These are phyloP conservation scores for Aphelenchoides avenae DNA, from an alignment of 1,140 invertebrate genomes.

Conservation along the genomic window DNA sequence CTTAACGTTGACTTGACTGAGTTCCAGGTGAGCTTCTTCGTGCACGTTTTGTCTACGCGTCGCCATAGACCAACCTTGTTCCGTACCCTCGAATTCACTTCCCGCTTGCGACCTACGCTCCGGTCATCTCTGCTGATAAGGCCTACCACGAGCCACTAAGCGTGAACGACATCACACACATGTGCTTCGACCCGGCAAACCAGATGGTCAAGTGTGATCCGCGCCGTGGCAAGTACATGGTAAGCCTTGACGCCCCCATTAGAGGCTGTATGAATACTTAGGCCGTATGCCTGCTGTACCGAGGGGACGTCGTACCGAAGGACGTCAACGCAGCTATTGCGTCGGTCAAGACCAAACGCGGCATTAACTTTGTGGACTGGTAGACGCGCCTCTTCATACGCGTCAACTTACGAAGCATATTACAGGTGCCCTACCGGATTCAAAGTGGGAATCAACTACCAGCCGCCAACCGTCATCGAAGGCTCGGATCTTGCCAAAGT, in stretches of 20 bases:
- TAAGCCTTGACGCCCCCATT: conserved; percentile 62
- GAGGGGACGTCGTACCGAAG: conserved; percentile 74
- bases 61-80: conserved; percentile 62
- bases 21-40: conserved; percentile 67
- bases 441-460: conserved; percentile 58
- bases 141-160: conserved; percentile 77
- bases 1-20: conserved; percentile 82
- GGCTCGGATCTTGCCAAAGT: no score
- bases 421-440: conserved; percentile 66
- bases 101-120: conserved; percentile 61
- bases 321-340: conserved; percentile 79
- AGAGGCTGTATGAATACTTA: conserved; percentile 34
- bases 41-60: conserved; percentile 13
- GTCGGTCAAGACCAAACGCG: conserved; percentile 76
- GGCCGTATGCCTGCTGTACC: conserved; percentile 73
- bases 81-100: conserved; percentile 72
- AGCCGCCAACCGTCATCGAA: no score
- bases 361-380: conserved; percentile 85
- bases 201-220: conserved; percentile 89
- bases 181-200: conserved; percentile 81
- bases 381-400: conserved; percentile 65
- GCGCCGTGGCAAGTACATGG: conserved; percentile 83
- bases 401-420: not conserved
- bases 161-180: conserved; percentile 79
- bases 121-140: conserved; percentile 66